phyloP scores from a whole-genome alignment of 35 echinoderm and acorn worm genomes.

The Acanthaster planci region DNA sequence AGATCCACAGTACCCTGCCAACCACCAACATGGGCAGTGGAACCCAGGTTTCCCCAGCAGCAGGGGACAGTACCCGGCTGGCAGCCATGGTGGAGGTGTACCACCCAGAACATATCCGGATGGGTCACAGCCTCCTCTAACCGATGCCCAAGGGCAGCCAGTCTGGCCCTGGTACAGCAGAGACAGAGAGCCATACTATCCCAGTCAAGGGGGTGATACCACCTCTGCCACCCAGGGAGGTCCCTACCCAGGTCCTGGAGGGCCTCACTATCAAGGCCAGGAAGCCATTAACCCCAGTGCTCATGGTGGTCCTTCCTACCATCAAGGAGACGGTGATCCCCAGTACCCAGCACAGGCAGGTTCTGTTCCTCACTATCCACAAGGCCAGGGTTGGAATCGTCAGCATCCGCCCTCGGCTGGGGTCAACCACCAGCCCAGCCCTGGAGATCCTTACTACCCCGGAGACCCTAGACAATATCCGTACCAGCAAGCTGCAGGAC shows the following conservation, averaged over 20 bases:
- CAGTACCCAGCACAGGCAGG: too few relatives aligned
- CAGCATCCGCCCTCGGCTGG: neutral
- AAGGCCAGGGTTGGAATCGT: neutral
- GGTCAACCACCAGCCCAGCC: neutral
- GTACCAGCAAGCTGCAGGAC: neutral
- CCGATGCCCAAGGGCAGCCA: conserved; percentile 24
- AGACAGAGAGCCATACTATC: neutral
- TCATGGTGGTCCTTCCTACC: neutral
- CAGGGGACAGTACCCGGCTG: neutral
- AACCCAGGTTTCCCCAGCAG: conserved; percentile 22
- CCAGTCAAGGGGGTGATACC: neutral
- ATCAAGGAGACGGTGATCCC: neutral
- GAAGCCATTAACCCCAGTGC: neutral
- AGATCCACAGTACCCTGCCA: neutral
- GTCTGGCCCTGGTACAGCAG: conserved; percentile 4
- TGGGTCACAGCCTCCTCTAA: neutral
- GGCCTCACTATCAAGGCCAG: neutral
- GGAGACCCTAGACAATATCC: neutral
- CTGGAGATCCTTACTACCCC: neutral
- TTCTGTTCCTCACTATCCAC: neutral
- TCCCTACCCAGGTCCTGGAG: neutral
- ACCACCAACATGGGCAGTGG: neutral
- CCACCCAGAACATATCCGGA: conserved; percentile 17
- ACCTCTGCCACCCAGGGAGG: conserved; percentile 1
- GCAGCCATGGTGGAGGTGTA: neutral